Base-by-base conservation (phyloP, 1,140 invertebrate genomes). In the Papilio aristodemus region DNA sequence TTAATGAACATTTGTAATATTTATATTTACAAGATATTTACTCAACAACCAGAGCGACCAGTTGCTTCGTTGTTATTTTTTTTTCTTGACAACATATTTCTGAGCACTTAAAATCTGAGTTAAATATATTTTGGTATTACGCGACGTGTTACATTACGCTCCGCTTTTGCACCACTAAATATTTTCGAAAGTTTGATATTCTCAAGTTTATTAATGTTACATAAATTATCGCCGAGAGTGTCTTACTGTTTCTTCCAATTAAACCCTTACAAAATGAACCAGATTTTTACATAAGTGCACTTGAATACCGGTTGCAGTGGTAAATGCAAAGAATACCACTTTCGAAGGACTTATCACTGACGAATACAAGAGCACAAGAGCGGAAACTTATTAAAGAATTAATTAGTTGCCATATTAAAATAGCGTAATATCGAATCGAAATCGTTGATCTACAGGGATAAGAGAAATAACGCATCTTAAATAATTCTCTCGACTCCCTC, bases 171-270 rank as follows among this genome's bases (percentile, higher is more conserved):
- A n/a, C 62, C 41, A 38, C 39, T 41, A 60, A 71, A 68, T 68
- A 68, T 68, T 25, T 68, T 71, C 62, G 66, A 68, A 71, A 71
- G 66, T 63, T 64, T 63, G 62, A 67, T 68, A 68, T 68, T 71
- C 59, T 39, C 17, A 68, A 63, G 46, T 68, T 63, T 68, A 71
- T 68, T 67, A 57, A 17, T 64, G 41, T 71, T 71, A 67, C 66
- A 71, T 68, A 71, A 67, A 71, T 68, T 67, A 71, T 67, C 17
- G 14, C 22, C 58, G 59, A 32, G 37, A 59, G 46, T 50, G 10
- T 54, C 57, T 38, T 58, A 54, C 25, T 58, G n/a, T 59, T 59
- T 9, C 13, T 8, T 19, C n/a, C 57, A 59, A 22, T 3, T 17
- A 17, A 59, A 37, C 58, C 32, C 58, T 59, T 59, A 9, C 8